Conservation (phyloP, 2,888 invertebrate species). For the Pristionchus arcanus region DNA sequence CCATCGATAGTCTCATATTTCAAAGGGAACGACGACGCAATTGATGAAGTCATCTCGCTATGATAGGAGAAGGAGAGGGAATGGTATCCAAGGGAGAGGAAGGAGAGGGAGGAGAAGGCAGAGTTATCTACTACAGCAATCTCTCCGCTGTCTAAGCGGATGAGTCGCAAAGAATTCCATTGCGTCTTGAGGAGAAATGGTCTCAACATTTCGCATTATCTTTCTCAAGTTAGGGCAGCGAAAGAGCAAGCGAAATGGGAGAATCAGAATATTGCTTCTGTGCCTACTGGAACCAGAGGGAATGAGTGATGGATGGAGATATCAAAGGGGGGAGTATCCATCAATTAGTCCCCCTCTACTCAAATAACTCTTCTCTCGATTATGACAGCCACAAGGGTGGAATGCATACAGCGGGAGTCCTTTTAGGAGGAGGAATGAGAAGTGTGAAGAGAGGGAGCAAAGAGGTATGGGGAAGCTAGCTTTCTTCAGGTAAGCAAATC, state of each 20-base stretch:
- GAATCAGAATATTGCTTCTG: no score
- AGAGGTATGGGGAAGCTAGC: neutral
- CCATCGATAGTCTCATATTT: neutral
- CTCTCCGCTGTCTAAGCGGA: neutral
- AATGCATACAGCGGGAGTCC: neutral
- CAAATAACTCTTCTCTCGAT: slow-evolving; percentile 34
- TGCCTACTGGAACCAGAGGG: neutral
- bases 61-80: slow-evolving; percentile 2
- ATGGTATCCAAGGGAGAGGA: slow-evolving; percentile 28
- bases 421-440: neutral
- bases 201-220: no score
- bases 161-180: neutral
- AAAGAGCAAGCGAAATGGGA: no score
- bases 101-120: neutral
- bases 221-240: neutral
- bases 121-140: neutral
- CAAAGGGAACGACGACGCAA: slow-evolving; percentile 30
- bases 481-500: no score
- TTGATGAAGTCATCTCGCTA: slow-evolving; percentile 6
- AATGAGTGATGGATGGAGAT: neutral
- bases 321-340: neutral
- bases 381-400: slow-evolving; percentile 36
- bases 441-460: slow-evolving; percentile 26
- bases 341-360: slow-evolving; percentile 29
- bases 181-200: neutral